Base-by-base conservation (phyloP, 1,140 invertebrate species). In the Ostrea denselamellosa region DNA sequence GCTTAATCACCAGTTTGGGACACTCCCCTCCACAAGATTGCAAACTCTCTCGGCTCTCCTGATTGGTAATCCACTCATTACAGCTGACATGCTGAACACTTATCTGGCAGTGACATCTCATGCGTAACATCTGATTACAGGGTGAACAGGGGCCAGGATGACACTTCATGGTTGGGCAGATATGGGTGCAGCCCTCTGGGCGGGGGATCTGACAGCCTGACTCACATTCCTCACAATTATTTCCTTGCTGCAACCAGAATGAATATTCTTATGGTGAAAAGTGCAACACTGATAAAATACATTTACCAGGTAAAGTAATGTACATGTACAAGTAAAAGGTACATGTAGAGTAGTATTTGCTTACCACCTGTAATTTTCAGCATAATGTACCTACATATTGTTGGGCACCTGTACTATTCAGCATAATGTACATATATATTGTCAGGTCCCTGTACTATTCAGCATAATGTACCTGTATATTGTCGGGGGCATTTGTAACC, bases 1-100 rank as follows among this genome's bases (percentile, higher is more conserved):
- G 12, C 0, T 83, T 89, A 95, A 95, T 96, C 95, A 97, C 97
- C 95, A 96, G 97, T 95, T 97, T 98, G 1, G 97, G 97, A 93
- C 98, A 99, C 87, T 97, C 97, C 93, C 97, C 97, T 82, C 96
- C 96, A 93, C 98, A 98, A 87, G 96, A 96, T 51, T 97, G 95
- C 89, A 97, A 93, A 89, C 95, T 93, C 68, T 96, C 94, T 53
- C 95, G 96, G 53, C 94, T 90, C 7, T 96, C 93, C 8, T 91
- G 88, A 7, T 94, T 95, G 17, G 94, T 93, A 9, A 95, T 96
- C 92, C 97, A 96, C 90, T 97, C 96, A 56, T 94, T 93, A 92
- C 98, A 98, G 44, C 96, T 95, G 65, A 97, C 95, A 89, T 97
- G 97, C 17, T 97, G 94, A 77, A 97, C 96, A 85, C 96, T 96